Evolutionary conservation across 2,888 invertebrate genomes (phyloP), one percentile per base, ranked within the genome.

Genomic region (Hecatera dysodea): DNA sequence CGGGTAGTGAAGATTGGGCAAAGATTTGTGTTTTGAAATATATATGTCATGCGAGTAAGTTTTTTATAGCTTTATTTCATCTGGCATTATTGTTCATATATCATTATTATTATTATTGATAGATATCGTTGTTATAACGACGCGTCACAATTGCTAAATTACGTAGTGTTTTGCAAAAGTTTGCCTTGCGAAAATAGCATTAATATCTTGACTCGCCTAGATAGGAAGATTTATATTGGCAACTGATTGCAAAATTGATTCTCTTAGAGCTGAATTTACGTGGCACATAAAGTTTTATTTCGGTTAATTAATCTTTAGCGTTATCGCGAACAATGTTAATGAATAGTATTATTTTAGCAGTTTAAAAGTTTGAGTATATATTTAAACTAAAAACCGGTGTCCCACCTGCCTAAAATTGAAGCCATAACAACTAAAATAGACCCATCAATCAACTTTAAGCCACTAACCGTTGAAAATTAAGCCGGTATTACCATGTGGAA

Each of bases 381-480:
- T 48, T 5, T 12, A 27, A 27, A 7, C 19, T 8, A 60, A 59
- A 44, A 44, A 53, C n/a, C 53, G 22, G 6, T 24, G 44, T 53
- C 57, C 61, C 72, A 75, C 67, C 72, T 72, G 61, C 24, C 19
- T 24, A 15, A 55, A 55, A 2, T 61, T 36, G 1, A 72, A 66
- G 29, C 17, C 48, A 64, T 60, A 72, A n/a, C 50, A 24, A 17
- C 56, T 36, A 48, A 53, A 55, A 72, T 42, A 59, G 36, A 67
- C 39, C 63, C 74, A 82, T 82, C 74, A 78, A 82, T 80, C 78
- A 80, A 67, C 17, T 46, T 72, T 57, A 70, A 71, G 78, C 70
- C 70, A 63, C 73, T 72, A 87, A 86, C 89, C 86, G 83, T 87
- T 86, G 82, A 86, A 88, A 89, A 86, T 87, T 63, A 78, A 90